Base-by-base conservation (phyloP, 1,140 invertebrate genomes). In the Megalopta genalis region DNA sequence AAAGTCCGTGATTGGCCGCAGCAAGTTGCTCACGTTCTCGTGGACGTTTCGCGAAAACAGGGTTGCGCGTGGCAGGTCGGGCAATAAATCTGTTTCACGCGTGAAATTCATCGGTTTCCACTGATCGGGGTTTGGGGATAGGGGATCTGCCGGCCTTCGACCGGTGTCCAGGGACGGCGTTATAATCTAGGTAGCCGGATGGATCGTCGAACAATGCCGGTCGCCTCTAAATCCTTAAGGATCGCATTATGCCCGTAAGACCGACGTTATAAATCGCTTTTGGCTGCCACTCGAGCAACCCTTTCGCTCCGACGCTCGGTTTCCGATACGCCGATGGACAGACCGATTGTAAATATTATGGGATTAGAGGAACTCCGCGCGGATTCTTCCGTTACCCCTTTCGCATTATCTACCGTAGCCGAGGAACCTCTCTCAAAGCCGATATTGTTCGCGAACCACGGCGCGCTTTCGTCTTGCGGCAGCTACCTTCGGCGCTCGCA, bases 1-100 rank as follows among this genome's bases (percentile, higher is more conserved):
- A 75, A 75, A 68, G 65, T 52, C 54, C 37, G 46, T 3, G 6
- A 21, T 0, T 5, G 10, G 9, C 49, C 62, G 73, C 52, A 39
- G n/a, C 8, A 25, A 23, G 46, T 25, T 68, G n/a, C n/a, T 9
- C n/a, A 27, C 37, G 69, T 62, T 46, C 42, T 8, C n/a, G 32
- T 80, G 18, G 42, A 54, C 52, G 39, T 37, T 25, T 64, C 71
- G 42, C 57, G 60, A 69, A 80, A 68, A 23, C 63, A 68, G 63
- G 54, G 23, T 62, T 66, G 42, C 52, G 21, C n/a, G 23, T 59
- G 39, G 39, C 70, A 14, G 27, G 16, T 0, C 4, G 16, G 6
- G 39, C 32, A 32, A 65, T 74, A 85, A 85, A 84, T 84, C 42
- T 77, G 39, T 25, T 72, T 81, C n/a, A 0, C 23, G 21, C 25